A percentile compares a stretch with the other conserved stretches of the same genome.
Evolutionary conservation across 53 echinoderm and acorn worm species (phyloP).

Genomic region (Actinopyga echinites): DNA sequence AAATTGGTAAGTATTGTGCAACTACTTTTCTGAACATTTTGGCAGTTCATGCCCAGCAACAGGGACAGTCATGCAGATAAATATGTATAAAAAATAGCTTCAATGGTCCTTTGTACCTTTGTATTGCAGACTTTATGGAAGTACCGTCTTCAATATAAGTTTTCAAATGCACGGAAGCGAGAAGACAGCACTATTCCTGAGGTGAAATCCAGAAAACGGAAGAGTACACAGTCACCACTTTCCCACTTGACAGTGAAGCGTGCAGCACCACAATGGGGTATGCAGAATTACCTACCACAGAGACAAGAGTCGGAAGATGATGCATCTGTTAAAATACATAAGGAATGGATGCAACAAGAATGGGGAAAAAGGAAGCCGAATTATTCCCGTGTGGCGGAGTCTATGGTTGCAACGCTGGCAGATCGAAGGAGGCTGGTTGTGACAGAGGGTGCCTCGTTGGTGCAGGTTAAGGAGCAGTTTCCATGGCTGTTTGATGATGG

Average conservation of each 20-base stretch:
- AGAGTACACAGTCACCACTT: background rate
- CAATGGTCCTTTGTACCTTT: background rate
- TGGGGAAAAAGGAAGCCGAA: background rate
- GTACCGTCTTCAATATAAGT: conserved; percentile 60
- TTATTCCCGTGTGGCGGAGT: conserved; percentile 10
- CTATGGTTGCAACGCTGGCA: conserved; percentile 46
- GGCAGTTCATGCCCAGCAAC: too few relatives aligned
- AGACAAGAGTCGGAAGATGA: conserved; percentile 39
- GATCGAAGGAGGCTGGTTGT: conserved; percentile 32
- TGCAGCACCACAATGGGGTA: conserved; percentile 30
- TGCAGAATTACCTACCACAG: conserved; percentile 35
- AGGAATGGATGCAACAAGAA: conserved; percentile 36
- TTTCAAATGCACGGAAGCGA: conserved; percentile 57
- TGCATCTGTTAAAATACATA: conserved; percentile 18
- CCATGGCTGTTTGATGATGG: conserved; percentile 58
- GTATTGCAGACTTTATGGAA: conserved; percentile 51
- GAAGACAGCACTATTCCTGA: conserved; percentile 44
- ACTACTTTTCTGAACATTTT: too few relatives aligned
- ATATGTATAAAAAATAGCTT: background rate
- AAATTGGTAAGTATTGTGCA: too few relatives aligned
- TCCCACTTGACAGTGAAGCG: background rate
- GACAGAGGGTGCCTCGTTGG: conserved; percentile 14
- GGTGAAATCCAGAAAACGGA: conserved; percentile 31
- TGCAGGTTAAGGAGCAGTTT: conserved; percentile 18
- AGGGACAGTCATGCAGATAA: too few relatives aligned